Evolutionary conservation across 37 sponge, comb jelly and placozoan genomes (phyloP).

Genomic region (Chondrilla cf. caribensis): DNA sequence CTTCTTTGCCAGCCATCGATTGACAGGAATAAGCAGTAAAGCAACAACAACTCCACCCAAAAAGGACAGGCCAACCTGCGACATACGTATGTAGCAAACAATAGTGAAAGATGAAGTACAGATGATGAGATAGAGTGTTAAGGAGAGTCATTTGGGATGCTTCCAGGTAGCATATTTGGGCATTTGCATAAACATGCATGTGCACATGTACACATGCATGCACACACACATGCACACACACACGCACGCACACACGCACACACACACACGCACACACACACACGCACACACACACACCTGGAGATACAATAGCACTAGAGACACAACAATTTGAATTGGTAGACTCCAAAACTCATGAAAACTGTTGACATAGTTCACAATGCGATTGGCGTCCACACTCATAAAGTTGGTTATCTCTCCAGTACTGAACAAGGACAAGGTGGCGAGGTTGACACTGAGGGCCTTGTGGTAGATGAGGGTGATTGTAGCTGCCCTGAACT

Average conservation of each 20-base stretch:
- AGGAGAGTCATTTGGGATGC: background rate
- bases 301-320: conserved; percentile 83
- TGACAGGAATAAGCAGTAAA: conserved; percentile 85
- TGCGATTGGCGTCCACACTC: conserved; percentile 91
- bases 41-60: conserved; percentile 86
- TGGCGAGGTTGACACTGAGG: conserved; percentile 63
- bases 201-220: background rate
- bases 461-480: conserved; percentile 85
- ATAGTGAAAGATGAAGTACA: background rate
- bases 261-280: conserved; percentile 8
- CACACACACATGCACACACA: background rate
- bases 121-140: background rate
- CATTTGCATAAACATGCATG: no score
- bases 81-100: background rate
- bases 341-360: conserved; percentile 97
- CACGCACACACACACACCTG: conserved; percentile 50
- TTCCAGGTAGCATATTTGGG: no score
- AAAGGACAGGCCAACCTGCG: conserved; percentile 90
- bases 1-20: conserved; percentile 89
- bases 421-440: conserved; percentile 67
- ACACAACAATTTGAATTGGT: conserved; percentile 84
- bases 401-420: conserved; percentile 94
- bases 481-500: conserved; percentile 77
- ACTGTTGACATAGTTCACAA: conserved; percentile 83
- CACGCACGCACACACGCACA: conserved; percentile 4